These are phyloP conservation scores for Potamarius usumacintae DNA, from an alignment of 2,113 vertebrate species.

Conservation along the genomic window DNA sequence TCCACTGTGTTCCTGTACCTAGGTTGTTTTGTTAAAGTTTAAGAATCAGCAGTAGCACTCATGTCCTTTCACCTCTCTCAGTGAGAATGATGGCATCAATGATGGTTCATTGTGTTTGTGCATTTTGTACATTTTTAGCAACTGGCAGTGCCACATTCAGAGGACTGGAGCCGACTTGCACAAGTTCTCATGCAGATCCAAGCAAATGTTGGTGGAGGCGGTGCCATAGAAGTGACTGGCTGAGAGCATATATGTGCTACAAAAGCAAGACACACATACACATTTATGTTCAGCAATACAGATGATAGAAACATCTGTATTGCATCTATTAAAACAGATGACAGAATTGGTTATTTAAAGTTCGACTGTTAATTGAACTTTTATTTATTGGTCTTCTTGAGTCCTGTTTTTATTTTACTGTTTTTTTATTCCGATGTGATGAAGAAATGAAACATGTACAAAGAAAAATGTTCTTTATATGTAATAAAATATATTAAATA, in stretches of 20 bases:
- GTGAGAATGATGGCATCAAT: neutral
- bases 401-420: neutral
- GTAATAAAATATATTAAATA: neutral
- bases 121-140: constrained; percentile 55
- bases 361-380: neutral
- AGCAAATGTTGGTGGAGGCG: constrained; percentile 81
- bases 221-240: constrained; percentile 70
- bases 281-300: constrained; percentile 14
- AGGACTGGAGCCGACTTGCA: constrained; percentile 84
- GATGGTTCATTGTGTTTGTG: neutral
- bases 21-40: neutral
- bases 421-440: neutral
- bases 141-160: constrained; percentile 80
- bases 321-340: neutral
- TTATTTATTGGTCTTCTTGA: neutral
- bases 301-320: too few relatives aligned
- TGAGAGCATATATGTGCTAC: constrained; percentile 48
- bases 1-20: too few relatives aligned
- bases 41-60: neutral
- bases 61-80: neutral
- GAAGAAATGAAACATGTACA: neutral
- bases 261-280: neutral
- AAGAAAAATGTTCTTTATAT: neutral
- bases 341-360: neutral
- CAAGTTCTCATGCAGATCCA: constrained; percentile 82